A percentile compares a stretch with the other conserved stretches of the same genome.
Evolutionary conservation across 2,113 vertebrate genomes (phyloP).

Genomic region (Variabilichromis moorii): DNA sequence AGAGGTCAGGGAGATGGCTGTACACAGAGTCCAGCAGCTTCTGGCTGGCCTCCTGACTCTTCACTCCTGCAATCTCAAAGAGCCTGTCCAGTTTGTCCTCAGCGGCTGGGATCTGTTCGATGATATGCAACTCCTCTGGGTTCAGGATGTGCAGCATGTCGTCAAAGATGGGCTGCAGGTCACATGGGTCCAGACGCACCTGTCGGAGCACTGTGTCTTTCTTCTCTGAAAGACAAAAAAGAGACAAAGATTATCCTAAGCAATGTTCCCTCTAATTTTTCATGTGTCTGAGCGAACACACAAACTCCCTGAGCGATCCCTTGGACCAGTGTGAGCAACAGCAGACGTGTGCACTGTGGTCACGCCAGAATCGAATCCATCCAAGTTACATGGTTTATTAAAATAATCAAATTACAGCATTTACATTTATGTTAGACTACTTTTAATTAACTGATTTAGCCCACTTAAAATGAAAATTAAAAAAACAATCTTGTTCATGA

Average conservation of each 20-base stretch:
- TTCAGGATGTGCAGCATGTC: constrained; percentile 97
- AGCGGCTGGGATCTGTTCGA: constrained; percentile 86
- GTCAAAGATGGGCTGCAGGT: constrained; percentile 96
- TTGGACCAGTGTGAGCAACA: neutral
- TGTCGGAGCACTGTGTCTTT: constrained; percentile 97
- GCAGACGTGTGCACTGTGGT: neutral
- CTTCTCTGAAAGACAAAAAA: constrained; percentile 77
- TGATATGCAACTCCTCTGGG: constrained; percentile 85
- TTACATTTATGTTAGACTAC: neutral
- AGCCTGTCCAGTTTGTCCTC: constrained; percentile 93
- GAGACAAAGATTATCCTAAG: neutral
- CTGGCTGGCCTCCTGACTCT: constrained; percentile 98
- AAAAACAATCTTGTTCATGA: neutral
- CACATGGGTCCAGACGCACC: constrained; percentile 92
- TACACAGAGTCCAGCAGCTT: constrained; percentile 96
- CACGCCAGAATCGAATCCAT: neutral
- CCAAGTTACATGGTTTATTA: neutral
- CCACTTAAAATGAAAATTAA: neutral
- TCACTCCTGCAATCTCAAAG: constrained; percentile 93
- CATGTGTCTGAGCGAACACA: neutral
- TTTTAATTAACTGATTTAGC: neutral
- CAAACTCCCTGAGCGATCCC: neutral
- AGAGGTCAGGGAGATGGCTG: constrained; percentile 90
- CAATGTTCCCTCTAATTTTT: neutral
- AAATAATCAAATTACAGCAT: neutral